Evolutionary conservation across 2,797 vertebrate genomes (phyloP).

Genomic region (Sebastolobus alascanus): DNA sequence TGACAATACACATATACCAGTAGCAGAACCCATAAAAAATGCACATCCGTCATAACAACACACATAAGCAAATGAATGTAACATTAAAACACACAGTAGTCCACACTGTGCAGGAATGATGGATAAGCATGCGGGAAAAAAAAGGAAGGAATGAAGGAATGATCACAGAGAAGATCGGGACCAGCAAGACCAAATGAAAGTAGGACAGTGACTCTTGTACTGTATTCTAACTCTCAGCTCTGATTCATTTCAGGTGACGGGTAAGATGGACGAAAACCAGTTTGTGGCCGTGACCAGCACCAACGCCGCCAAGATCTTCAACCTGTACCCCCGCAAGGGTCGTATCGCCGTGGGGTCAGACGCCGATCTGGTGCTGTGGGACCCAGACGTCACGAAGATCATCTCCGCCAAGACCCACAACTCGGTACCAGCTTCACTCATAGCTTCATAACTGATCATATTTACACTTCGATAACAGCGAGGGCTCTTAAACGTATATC

Average conservation of each 20-base stretch:
- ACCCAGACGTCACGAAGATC: constrained; percentile 94
- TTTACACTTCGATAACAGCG: not conserved
- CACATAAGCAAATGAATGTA: not conserved
- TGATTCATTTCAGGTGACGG: constrained; percentile 88
- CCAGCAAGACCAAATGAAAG: not conserved
- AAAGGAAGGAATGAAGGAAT: not conserved
- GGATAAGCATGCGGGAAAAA: not conserved
- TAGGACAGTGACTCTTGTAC: not conserved
- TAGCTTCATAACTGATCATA: not conserved
- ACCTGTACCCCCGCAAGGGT: constrained; percentile 97
- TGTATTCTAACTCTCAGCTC: constrained; percentile 25
- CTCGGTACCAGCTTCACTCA: constrained; percentile 83
- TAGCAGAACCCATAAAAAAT: not conserved
- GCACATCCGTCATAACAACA: not conserved
- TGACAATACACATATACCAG: not conserved
- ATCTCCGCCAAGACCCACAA: constrained; percentile 98
- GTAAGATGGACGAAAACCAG: constrained; percentile 99
- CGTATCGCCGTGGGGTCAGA: constrained; percentile 98
- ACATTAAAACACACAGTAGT: not conserved
- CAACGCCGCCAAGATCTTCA: constrained; percentile 98
- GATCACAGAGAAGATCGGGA: not conserved
- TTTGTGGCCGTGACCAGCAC: constrained; percentile 99
- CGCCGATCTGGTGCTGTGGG: constrained; percentile 97
- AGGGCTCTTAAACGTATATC: not conserved
- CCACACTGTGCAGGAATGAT: not conserved